Base-by-base conservation (phyloP, 2,888 invertebrate genomes). In the Elegia similella region DNA sequence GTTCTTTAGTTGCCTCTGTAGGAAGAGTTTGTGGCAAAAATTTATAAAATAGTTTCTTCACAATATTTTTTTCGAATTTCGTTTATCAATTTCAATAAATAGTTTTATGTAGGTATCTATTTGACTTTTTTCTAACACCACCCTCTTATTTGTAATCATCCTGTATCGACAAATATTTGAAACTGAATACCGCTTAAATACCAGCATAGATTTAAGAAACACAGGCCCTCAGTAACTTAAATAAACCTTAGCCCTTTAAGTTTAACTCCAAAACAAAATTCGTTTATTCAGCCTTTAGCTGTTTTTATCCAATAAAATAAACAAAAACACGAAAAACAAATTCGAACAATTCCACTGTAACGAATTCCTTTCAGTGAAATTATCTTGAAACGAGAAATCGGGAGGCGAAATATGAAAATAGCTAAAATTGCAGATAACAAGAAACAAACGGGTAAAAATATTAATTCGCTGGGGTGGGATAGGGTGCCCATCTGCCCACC, bases 381-480 rank as follows among this genome's bases (percentile, higher is more conserved):
- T 56, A 56, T 56, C 48, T 42, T 56, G 42, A 50, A 56, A 48
- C 56, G 48, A 42, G 34, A 56, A 56, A 56, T 56, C 29, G 32
- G 46, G 50, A 55, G 55, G 55, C 34, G 59, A 62, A 64, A 63
- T 63, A 63, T 63, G 64, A 62, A 66, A 66, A 72, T 69, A 68
- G 65, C 66, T 61, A 67, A 74, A 74, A 75, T 74, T 73, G 69
- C 69, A 70, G 76, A 78, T 83, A 78, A 68, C 79, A 78, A 80
- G 78, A 78, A 76, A 76, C 67, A 73, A 73, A 75, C 68, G 73
- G 76, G 73, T 72, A 86, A 86, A 86, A 86, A 84, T 84, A 82
- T 80, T 80, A 79, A 82, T 80, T 80, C 76, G 61, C 63, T 62
- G 68, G 68, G 72, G 68, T 69, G 67, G 64, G 58, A 59, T 56